These are phyloP conservation scores for Ammodytes marinus DNA, from an alignment of 2,113 vertebrate genomes.

Conservation along the genomic window DNA sequence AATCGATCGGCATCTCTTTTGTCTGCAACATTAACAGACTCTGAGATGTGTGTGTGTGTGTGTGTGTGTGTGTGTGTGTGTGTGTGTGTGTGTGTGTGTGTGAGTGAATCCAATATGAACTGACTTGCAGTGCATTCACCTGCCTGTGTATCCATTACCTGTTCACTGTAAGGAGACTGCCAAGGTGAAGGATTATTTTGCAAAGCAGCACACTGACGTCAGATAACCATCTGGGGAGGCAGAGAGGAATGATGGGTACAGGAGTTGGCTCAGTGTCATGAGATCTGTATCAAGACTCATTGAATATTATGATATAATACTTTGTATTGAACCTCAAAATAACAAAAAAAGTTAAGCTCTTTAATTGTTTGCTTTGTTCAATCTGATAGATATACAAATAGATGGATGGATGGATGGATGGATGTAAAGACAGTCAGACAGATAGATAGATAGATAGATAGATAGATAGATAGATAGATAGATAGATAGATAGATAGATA, in stretches of 20 bases:
- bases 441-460: not conserved
- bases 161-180: constrained; percentile 52
- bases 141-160: constrained; percentile 74
- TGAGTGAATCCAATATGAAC: constrained; percentile 63
- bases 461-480: not conserved
- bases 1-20: constrained; percentile 73
- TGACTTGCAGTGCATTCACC: constrained; percentile 64
- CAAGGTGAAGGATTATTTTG: constrained; percentile 72
- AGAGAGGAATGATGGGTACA: constrained; percentile 49
- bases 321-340: not conserved
- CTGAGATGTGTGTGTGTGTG: constrained; percentile 49
- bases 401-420: not conserved
- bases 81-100: constrained; percentile 24
- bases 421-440: not conserved
- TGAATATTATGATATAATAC: constrained; percentile 11
- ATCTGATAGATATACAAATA: not conserved
- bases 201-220: constrained; percentile 48
- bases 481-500: not conserved
- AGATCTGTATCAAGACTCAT: constrained; percentile 25
- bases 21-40: constrained; percentile 78
- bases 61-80: constrained; percentile 16
- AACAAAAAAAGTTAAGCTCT: not conserved
- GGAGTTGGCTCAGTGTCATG: constrained; percentile 39
- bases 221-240: constrained; percentile 53
- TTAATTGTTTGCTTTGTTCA: not conserved